Percentiles rank a stretch among this genome's conserved stretches.
Conservation (phyloP, 2,113 vertebrate species). For the Heliornis fulica region DNA sequence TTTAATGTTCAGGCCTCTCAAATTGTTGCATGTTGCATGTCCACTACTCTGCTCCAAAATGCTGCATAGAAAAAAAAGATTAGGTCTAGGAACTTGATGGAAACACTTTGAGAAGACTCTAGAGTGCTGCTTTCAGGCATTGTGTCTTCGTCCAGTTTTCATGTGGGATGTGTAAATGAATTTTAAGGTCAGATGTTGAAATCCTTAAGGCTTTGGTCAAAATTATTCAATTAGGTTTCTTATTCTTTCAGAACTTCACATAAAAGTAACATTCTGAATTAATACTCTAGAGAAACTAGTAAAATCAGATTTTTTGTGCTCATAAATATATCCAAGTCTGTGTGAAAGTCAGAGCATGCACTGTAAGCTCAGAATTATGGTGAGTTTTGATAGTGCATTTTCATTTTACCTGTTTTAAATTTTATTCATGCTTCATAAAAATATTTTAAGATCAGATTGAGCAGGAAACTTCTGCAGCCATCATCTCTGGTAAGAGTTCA, state of each 20-base stretch:
- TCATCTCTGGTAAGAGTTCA: background rate
- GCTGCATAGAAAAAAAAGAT: background rate
- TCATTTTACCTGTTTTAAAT: background rate
- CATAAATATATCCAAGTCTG: background rate
- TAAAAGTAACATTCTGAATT: background rate
- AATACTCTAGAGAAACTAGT: background rate
- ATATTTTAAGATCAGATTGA: background rate
- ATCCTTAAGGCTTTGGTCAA: background rate
- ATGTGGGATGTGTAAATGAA: background rate
- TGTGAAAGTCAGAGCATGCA: background rate
- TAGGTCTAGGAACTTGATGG: background rate
- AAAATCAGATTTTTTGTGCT: background rate
- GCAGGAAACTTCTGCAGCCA: background rate
- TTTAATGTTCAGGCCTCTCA: slow-evolving; percentile 21
- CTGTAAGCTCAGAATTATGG: background rate
- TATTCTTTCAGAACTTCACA: background rate
- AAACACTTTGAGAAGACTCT: background rate
- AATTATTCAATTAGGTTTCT: background rate
- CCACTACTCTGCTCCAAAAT: background rate
- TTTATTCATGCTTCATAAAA: background rate
- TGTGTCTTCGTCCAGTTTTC: background rate
- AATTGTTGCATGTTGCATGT: background rate
- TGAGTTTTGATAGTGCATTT: background rate
- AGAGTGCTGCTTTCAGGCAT: background rate
- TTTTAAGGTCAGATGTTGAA: background rate